phyloP scores from a whole-genome alignment of 2,113 vertebrate genomes.

The Synchiropus splendidus region DNA sequence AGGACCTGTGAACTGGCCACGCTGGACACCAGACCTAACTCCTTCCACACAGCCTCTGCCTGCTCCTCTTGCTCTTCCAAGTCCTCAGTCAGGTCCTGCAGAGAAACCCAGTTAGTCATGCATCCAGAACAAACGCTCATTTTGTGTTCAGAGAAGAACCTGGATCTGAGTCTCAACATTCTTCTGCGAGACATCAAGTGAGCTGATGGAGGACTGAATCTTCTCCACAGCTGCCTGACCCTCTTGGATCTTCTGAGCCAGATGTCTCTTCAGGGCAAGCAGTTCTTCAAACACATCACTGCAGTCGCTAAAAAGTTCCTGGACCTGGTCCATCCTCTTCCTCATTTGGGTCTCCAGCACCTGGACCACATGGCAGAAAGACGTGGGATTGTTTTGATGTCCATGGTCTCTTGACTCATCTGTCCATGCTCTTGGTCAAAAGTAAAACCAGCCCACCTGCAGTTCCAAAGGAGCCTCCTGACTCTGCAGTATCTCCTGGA shows the following conservation, averaged over 20 bases:
- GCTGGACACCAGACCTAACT: slow-evolving; percentile 66
- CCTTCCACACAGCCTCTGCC: slow-evolving; percentile 69
- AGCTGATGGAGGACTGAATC: slow-evolving; percentile 42
- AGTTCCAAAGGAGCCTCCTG: slow-evolving; percentile 82
- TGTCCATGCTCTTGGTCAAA: background rate
- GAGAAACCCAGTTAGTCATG: background rate
- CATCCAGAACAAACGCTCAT: background rate
- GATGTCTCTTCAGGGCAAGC: slow-evolving; percentile 55
- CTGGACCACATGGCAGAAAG: slow-evolving; percentile 15
- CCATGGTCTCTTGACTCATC: background rate
- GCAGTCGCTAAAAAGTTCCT: slow-evolving; percentile 63
- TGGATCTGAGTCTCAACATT: slow-evolving; percentile 38
- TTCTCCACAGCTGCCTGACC: slow-evolving; percentile 43
- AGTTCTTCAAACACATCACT: slow-evolving; percentile 65
- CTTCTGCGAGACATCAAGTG: slow-evolving; percentile 21
- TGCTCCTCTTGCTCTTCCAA: slow-evolving; percentile 76
- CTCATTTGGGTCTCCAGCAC: slow-evolving; percentile 65
- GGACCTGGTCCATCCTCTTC: slow-evolving; percentile 68
- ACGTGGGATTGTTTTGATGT: background rate
- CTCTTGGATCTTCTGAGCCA: slow-evolving; percentile 49
- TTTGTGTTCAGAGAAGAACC: slow-evolving; percentile 26
- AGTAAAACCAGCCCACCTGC: slow-evolving; percentile 65
- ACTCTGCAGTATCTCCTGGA: slow-evolving; percentile 81
- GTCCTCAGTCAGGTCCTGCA: slow-evolving; percentile 75
- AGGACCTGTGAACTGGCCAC: slow-evolving; percentile 71